Percentiles rank a stretch among this genome's conserved stretches.
phyloP scores from a whole-genome alignment of 2,888 invertebrate genomes.

The Calameuta pallipes region DNA sequence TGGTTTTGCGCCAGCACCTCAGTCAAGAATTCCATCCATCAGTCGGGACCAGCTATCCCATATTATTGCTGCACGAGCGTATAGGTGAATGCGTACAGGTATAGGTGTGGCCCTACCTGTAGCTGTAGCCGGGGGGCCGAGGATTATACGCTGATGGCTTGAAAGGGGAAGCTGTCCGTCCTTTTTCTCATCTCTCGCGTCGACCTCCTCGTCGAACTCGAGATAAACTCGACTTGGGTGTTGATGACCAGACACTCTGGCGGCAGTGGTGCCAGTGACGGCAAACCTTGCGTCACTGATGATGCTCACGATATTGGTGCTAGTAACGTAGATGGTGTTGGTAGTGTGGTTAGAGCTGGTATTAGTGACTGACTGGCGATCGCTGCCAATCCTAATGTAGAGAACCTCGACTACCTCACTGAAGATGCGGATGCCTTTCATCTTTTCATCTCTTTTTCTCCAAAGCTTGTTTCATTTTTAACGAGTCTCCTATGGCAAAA shows the following conservation, averaged over 20 bases:
- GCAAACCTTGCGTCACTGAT: slow-evolving; percentile 15
- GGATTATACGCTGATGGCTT: slow-evolving; percentile 11
- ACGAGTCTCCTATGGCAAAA: background rate
- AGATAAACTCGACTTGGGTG: slow-evolving; percentile 45
- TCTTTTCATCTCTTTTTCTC: slow-evolving; percentile 57
- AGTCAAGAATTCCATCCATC: slow-evolving; percentile 51
- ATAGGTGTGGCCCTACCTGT: slow-evolving; percentile 39
- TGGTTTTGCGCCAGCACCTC: slow-evolving; percentile 43
- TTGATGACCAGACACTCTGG: slow-evolving; percentile 57
- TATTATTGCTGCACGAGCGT: slow-evolving; percentile 32
- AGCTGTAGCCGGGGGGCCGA: slow-evolving; percentile 17
- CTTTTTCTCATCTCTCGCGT: slow-evolving; percentile 16
- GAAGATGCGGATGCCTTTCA: slow-evolving; percentile 54
- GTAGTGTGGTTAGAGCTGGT: slow-evolving; percentile 46
- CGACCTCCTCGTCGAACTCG: slow-evolving; percentile 12
- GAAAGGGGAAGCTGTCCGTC: slow-evolving; percentile 31
- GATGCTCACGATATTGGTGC: background rate
- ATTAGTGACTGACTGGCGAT: background rate
- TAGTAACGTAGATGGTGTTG: slow-evolving; percentile 38
- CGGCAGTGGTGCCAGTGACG: slow-evolving; percentile 52
- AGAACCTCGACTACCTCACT: background rate
- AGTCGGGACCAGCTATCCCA: slow-evolving; percentile 36
- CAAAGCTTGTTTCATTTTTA: background rate
- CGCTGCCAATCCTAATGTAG: background rate
- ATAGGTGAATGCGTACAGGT: slow-evolving; percentile 41